These are phyloP conservation scores for Xestia ashworthii DNA, from an alignment of 2,888 invertebrate species.

Conservation along the genomic window DNA sequence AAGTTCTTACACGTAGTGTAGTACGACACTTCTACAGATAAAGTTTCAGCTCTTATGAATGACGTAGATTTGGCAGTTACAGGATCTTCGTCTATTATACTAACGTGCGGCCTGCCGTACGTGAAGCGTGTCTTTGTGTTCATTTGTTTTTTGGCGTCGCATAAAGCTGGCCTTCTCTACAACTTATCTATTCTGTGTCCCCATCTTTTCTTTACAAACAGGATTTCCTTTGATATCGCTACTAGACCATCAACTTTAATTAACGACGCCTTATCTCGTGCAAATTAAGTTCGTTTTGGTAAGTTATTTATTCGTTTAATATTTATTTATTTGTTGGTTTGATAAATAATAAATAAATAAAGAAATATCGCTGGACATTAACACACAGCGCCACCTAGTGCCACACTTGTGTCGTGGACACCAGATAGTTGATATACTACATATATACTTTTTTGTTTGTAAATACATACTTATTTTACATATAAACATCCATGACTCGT, in stretches of 20 bases:
- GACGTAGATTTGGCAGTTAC: neutral
- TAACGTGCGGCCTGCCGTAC: neutral
- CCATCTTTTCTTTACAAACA: constrained; percentile 15
- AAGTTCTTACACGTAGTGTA: too few relatives aligned
- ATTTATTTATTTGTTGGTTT: neutral
- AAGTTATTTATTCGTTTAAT: constrained; percentile 2
- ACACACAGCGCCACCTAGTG: too few relatives aligned
- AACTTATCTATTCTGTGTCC: neutral
- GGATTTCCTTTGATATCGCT: constrained; percentile 46
- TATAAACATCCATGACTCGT: too few relatives aligned
- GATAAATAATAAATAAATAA: too few relatives aligned
- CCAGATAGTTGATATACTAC: too few relatives aligned
- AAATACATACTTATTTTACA: too few relatives aligned
- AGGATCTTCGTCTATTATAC: neutral
- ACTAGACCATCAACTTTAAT: constrained; percentile 50
- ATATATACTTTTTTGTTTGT: too few relatives aligned
- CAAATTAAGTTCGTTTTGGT: constrained; percentile 2
- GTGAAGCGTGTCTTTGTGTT: neutral
- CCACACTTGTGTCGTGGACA: too few relatives aligned
- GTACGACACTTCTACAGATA: too few relatives aligned
- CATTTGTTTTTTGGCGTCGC: neutral
- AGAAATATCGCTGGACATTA: too few relatives aligned
- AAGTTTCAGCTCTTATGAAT: neutral
- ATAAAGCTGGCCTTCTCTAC: neutral
- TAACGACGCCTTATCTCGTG: constrained; percentile 19